Base-by-base conservation (phyloP, 2,888 invertebrate species). In the Netelia inedita region DNA sequence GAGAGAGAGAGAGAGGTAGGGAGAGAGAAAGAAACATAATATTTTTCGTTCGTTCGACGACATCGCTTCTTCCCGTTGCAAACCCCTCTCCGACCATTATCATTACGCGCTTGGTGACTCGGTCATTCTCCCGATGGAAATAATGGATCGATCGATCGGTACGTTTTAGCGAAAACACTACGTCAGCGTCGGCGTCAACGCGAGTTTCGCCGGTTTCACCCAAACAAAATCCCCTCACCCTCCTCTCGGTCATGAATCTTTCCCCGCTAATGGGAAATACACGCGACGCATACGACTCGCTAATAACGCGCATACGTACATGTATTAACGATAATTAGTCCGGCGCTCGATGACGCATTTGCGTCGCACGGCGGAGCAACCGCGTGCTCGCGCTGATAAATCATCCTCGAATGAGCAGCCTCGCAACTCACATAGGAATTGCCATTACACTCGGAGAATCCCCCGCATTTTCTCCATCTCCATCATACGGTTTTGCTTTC, bases 311-410 rank as follows among this genome's bases (percentile, higher is more conserved):
- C 61, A 11, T 53, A 53, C 57, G 75, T 50, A 81, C 63, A 80
- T 71, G 66, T 82, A 74, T 69, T 83, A 81, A 63, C 74, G 86
- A 86, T 88, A 88, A 88, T 88, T 88, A 88, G 75, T 80, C 69
- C 82, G 79, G 75, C 81, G 80, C 72, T 82, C 72, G 78, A 87
- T 88, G 88, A 88, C 88, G 88, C 87, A 87, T 86, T 87, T 87
- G 59, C 82, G 84, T 83, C 82, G 85, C 69, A 68, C 59, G 78
- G 66, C 50, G 35, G 80, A 69, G 69, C 16, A 8, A 10, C 46
- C 6, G 66, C 19, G 61, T 16, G 59, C 46, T 43, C 66, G 21
- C 65, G 57, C 14, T 2, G 1, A 46, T 69, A 76, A 78, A 74
- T 79, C 68, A 71, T 63, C 23, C 59, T 55, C 68, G 46, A 41